Evolutionary conservation across 2,113 vertebrate genomes (phyloP).

Genomic region (Plecotus auritus): DNA sequence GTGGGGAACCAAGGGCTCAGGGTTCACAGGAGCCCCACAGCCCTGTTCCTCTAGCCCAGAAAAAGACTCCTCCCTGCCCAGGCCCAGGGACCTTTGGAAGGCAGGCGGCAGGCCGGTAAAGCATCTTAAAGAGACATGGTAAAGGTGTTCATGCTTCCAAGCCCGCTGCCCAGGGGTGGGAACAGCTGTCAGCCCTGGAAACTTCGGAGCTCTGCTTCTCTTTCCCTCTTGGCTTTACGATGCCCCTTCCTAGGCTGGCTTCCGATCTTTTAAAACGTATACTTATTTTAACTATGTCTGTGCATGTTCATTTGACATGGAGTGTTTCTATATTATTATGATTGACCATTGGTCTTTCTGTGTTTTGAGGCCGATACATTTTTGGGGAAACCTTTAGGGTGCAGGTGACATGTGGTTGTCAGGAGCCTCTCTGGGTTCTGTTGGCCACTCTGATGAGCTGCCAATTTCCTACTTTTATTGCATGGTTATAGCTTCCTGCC

Average conservation of each 20-base stretch:
- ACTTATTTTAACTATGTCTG: background rate
- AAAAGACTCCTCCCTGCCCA: background rate
- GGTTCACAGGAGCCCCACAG: background rate
- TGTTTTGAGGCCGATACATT: accelerated
- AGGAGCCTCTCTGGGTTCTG: background rate
- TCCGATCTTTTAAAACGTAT: background rate
- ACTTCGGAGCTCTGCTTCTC: background rate
- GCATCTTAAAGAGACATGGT: background rate
- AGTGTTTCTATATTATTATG: no score
- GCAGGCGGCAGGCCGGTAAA: background rate
- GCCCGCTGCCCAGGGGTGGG: background rate
- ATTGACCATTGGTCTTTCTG: background rate
- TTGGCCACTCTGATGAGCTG: background rate
- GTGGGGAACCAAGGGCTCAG: background rate
- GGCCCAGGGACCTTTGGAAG: background rate
- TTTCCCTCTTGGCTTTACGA: accelerated
- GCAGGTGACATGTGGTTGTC: accelerated
- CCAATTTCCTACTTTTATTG: background rate
- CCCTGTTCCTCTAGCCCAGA: background rate
- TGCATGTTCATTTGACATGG: accelerated
- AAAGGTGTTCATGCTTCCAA: background rate
- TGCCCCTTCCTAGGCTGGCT: background rate
- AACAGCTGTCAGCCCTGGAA: background rate
- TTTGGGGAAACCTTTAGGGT: background rate
- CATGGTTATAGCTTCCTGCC: accelerated